phyloP scores from a whole-genome alignment of 1,140 invertebrate species.

The Caerostris darwini region DNA sequence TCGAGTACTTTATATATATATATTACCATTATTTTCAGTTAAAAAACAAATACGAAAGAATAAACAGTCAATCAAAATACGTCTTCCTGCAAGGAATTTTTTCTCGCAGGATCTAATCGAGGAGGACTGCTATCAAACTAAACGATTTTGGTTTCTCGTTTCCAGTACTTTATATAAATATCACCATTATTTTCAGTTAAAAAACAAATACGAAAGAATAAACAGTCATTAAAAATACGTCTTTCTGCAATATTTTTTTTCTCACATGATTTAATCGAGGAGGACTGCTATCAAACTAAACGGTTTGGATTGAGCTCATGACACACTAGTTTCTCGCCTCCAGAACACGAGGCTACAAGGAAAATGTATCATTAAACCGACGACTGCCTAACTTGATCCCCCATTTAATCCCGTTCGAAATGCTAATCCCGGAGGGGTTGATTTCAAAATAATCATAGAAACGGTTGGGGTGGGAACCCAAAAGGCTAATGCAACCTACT shows the following conservation, averaged over 20 bases:
- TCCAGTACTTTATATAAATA: not conserved
- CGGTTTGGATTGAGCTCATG: not conserved
- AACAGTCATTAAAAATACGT: no score
- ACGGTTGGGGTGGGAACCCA: slow-evolving; percentile 33
- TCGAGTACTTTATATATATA: no score
- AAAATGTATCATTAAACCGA: slow-evolving; percentile 64
- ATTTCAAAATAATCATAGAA: slow-evolving; percentile 61
- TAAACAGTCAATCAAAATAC: no score
- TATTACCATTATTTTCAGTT: no score
- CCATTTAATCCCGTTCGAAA: slow-evolving; percentile 58
- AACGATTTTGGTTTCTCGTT: not conserved
- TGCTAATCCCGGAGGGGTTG: slow-evolving; percentile 61
- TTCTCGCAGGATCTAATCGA: not conserved
- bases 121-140: no score
- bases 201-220: not conserved
- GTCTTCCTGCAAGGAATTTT: not conserved
- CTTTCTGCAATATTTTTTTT: not conserved
- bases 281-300: slow-evolving; percentile 22
- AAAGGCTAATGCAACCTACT: slow-evolving; percentile 66
- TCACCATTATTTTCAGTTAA: not conserved
- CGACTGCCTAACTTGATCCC: slow-evolving; percentile 37
- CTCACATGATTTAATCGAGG: not conserved
- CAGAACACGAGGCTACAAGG: slow-evolving; percentile 31
- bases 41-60: no score
- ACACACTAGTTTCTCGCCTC: slow-evolving; percentile 27